A percentile compares a stretch with the other conserved stretches of the same genome.
These are phyloP conservation scores for Poecile atricapillus DNA, from an alignment of 2,113 vertebrate species.

Conservation along the genomic window DNA sequence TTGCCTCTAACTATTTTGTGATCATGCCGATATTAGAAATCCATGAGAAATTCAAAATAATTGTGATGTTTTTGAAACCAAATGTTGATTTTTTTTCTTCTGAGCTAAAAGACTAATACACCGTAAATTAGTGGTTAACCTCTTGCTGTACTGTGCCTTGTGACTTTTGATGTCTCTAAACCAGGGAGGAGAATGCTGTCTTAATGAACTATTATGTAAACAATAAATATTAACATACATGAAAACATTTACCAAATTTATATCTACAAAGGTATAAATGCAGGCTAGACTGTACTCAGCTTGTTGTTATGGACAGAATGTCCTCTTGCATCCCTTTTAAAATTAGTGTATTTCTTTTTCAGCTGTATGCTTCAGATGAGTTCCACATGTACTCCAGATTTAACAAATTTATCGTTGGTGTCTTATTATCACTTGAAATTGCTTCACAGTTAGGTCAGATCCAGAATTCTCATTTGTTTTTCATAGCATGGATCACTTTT, in stretches of 20 bases:
- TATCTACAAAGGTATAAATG: neutral
- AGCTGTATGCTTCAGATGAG: constrained; percentile 11
- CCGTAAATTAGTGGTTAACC: neutral
- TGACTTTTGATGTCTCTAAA: neutral
- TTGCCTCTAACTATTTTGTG: neutral
- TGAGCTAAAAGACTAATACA: neutral
- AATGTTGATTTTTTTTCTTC: neutral
- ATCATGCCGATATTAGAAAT: neutral
- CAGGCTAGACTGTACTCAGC: neutral
- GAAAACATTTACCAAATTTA: neutral
- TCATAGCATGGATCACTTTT: constrained; percentile 3
- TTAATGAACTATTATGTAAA: neutral
- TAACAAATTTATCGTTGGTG: constrained; percentile 31
- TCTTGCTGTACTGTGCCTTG: neutral
- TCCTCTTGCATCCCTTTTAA: neutral
- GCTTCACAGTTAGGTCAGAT: neutral
- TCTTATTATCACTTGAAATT: constrained; percentile 46
- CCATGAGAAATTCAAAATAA: neutral
- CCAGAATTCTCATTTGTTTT: constrained; percentile 30
- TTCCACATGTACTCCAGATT: constrained; percentile 52
- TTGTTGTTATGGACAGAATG: neutral
- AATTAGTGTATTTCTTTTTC: constrained; percentile 4
- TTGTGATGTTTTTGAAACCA: neutral
- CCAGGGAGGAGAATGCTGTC: neutral
- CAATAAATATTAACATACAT: neutral